These are phyloP conservation scores for Drosophila murphyi DNA, from an alignment of 1,140 invertebrate genomes.

Conservation along the genomic window DNA sequence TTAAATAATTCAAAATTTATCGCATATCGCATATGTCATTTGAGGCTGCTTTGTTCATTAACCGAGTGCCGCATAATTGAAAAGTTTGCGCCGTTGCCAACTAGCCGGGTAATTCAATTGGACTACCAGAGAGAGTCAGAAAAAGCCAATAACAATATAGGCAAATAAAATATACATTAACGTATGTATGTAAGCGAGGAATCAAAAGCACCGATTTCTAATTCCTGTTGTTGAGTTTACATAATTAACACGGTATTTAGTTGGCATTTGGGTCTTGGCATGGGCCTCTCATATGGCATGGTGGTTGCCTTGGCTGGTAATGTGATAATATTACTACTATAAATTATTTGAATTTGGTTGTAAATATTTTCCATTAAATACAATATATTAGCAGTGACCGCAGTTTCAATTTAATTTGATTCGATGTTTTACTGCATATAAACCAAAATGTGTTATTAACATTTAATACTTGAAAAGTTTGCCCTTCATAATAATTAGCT, in stretches of 20 bases:
- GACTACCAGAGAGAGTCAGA: conserved; percentile 21
- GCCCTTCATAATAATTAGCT: no score
- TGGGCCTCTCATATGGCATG: neutral
- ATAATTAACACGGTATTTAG: conserved; percentile 75
- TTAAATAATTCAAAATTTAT: conserved; percentile 72
- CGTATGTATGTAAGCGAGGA: conserved; percentile 22
- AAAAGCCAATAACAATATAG: conserved; percentile 58
- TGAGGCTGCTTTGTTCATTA: conserved; percentile 66
- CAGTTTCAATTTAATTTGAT: no score
- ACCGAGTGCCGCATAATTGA: conserved; percentile 63
- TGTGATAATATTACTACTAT: conserved; percentile 48
- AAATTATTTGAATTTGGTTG: conserved; percentile 66
- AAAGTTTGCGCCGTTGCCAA: conserved; percentile 52
- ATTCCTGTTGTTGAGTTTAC: conserved; percentile 39
- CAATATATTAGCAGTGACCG: neutral
- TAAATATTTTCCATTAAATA: conserved; percentile 53
- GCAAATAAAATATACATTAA: neutral
- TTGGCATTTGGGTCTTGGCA: conserved; percentile 52
- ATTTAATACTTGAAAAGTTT: no score
- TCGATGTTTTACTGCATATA: no score
- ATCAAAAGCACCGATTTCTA: conserved; percentile 4
- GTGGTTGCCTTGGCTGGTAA: conserved; percentile 22
- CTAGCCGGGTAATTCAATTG: conserved; percentile 59
- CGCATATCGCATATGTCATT: conserved; percentile 27
- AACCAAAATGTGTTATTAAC: no score